phyloP scores from a whole-genome alignment of 1,140 invertebrate genomes.

The Drosophila jambulina region DNA sequence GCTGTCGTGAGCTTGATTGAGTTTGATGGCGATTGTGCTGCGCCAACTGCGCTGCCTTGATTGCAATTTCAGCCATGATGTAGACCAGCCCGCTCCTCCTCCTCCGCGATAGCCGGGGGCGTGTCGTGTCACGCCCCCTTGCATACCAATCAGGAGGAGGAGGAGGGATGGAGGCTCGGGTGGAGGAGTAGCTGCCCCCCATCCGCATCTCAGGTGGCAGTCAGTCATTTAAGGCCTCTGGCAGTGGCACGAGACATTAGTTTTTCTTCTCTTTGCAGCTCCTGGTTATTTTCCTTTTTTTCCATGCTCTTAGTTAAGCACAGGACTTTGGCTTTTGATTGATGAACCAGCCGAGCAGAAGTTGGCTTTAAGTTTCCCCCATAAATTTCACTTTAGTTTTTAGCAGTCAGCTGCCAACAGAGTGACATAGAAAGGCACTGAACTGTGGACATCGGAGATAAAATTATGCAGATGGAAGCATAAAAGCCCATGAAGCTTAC shows the following conservation, averaged over 20 bases:
- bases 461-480: constrained; percentile 34
- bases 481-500: not conserved
- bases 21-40: constrained; percentile 77
- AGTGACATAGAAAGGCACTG: constrained; percentile 54
- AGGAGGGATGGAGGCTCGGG: not conserved
- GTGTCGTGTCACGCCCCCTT: constrained; percentile 21
- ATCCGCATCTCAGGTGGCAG: constrained; percentile 41
- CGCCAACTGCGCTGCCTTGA: constrained; percentile 67
- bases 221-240: constrained; percentile 68
- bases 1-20: constrained; percentile 76
- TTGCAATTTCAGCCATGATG: constrained; percentile 68
- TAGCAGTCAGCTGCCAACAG: constrained; percentile 24
- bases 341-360: constrained; percentile 49
- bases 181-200: constrained; percentile 8
- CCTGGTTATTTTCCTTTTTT: constrained; percentile 11
- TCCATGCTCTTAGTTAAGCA: constrained; percentile 18
- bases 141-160: constrained; percentile 62
- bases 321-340: constrained; percentile 55
- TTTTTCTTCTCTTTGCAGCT: constrained; percentile 12
- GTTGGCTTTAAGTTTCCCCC: constrained; percentile 37
- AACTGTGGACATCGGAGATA: constrained; percentile 52
- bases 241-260: constrained; percentile 66
- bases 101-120: constrained; percentile 12
- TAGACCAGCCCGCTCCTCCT: constrained; percentile 1
- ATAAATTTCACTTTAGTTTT: constrained; percentile 50